Evolutionary conservation across 2,113 vertebrate genomes (phyloP).

Genomic region (Dryoscopus gambensis): DNA sequence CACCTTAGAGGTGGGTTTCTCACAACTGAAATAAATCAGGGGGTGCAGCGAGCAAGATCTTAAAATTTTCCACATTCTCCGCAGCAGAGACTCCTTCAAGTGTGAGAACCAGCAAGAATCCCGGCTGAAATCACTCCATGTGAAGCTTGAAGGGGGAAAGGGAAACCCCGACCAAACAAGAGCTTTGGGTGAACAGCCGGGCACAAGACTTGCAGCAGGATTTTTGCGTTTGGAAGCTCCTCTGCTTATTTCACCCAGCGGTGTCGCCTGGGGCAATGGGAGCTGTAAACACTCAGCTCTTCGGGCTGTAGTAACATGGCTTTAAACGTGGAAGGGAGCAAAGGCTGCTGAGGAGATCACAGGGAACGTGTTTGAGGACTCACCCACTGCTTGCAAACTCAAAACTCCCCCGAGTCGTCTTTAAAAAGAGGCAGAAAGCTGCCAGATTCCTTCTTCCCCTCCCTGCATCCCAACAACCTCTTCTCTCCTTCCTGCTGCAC

Average conservation of each 20-base stretch:
- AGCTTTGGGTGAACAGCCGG: background rate
- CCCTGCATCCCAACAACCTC: rapidly evolving
- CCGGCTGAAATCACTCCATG: background rate
- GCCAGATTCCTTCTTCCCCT: background rate
- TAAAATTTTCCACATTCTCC: rapidly evolving
- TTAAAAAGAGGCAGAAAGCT: background rate
- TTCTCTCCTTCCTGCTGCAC: background rate
- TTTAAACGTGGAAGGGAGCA: background rate
- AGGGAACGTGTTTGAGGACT: background rate
- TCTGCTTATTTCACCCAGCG: background rate
- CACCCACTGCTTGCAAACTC: background rate
- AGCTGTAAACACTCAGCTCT: rapidly evolving
- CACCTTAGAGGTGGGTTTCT: background rate
- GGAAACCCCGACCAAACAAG: background rate
- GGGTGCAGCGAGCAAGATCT: rapidly evolving
- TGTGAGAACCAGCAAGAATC: background rate
- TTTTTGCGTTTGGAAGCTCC: background rate
- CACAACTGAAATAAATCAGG: background rate
- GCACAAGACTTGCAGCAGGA: background rate
- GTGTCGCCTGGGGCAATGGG: background rate
- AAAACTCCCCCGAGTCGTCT: background rate
- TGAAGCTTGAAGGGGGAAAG: background rate
- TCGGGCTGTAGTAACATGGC: background rate
- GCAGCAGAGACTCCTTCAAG: background rate
- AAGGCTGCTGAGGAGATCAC: background rate